Evolutionary conservation across 2,888 invertebrate species (phyloP), one percentile per base, ranked within the genome.

Genomic region (Clistopyga incitator): DNA sequence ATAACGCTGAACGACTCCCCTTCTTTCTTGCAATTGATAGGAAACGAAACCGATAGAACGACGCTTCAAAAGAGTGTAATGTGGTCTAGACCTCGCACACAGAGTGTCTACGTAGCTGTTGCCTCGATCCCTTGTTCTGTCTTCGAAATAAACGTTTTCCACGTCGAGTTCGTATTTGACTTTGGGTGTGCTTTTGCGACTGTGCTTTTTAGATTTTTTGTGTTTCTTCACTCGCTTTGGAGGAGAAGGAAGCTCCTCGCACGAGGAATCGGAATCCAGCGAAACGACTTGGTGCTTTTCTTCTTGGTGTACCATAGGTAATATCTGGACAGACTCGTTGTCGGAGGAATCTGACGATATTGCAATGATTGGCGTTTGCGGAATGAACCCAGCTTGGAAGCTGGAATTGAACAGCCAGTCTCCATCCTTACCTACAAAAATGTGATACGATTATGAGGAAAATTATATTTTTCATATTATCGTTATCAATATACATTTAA

Each of bases 81-180:
- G 94, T 0, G 96, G 96, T 74, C 95, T 94, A 0, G 95, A 94
- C 0, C 96, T 95, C 76, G 95, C 94, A 84, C 95, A 95, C 15
- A 97, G 94, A 0, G 95, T 96, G 47, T 94, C 93, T 2, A 96
- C 95, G 1, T 93, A 93, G 61, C 95, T 93, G 90, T 96, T 96
- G 70, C 94, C 95, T 70, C 91, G 93, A 59, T 95, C 95, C 67
- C 94, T 91, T 64, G 93, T 93, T 86, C 94, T 94, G 88, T 96
- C 96, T 65, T 95, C 96, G 90, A 94, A 96, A 84, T 95, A 94
- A 15, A 94, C 93, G 85, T 92, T 88, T 78, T 90, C 81, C 20
- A 92, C 89, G 42, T 90, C 80, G 18, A 77, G 81, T 74, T 88
- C 87, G 81, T 89, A 88, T 67, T 81, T 84, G 78, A 68, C 64